Conservation (phyloP, 2,888 invertebrate genomes). For the Chymomyza procnemis region DNA sequence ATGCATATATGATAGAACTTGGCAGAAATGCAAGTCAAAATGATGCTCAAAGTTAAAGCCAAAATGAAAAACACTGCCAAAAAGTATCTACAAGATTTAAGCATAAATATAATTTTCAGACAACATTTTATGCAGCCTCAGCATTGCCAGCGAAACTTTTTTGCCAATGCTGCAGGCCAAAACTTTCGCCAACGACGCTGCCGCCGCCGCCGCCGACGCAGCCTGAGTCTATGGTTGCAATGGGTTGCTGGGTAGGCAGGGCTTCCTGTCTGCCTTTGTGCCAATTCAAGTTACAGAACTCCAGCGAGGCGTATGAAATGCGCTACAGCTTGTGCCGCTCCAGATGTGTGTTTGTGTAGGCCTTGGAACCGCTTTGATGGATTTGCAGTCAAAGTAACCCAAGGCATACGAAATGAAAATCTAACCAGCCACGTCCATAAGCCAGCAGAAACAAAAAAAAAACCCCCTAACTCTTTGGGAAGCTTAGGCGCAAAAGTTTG, state of each 20-base stretch:
- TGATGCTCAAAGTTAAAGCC: constrained; percentile 14
- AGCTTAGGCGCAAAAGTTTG: not conserved
- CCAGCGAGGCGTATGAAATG: constrained; percentile 71
- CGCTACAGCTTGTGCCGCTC: constrained; percentile 45
- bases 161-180: constrained; percentile 57
- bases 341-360: constrained; percentile 29
- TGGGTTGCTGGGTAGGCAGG: not conserved
- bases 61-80: not conserved
- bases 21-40: constrained; percentile 28
- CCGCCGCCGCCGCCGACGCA: constrained; percentile 20
- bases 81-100: constrained; percentile 35
- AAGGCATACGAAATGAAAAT: constrained; percentile 32
- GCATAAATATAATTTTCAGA: constrained; percentile 58
- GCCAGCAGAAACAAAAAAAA: not conserved
- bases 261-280: constrained; percentile 41
- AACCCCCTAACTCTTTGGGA: not conserved
- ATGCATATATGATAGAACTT: constrained; percentile 9
- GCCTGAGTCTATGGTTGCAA: constrained; percentile 13
- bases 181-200: constrained; percentile 46
- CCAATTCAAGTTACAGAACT: constrained; percentile 70
- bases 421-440: constrained; percentile 26
- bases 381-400: constrained; percentile 28
- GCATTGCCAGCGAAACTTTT: constrained; percentile 19
- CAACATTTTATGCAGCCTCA: constrained; percentile 66
- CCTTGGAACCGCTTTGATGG: constrained; percentile 57